Base-by-base conservation (phyloP, 2,113 vertebrate species). In the Stegastes partitus region DNA sequence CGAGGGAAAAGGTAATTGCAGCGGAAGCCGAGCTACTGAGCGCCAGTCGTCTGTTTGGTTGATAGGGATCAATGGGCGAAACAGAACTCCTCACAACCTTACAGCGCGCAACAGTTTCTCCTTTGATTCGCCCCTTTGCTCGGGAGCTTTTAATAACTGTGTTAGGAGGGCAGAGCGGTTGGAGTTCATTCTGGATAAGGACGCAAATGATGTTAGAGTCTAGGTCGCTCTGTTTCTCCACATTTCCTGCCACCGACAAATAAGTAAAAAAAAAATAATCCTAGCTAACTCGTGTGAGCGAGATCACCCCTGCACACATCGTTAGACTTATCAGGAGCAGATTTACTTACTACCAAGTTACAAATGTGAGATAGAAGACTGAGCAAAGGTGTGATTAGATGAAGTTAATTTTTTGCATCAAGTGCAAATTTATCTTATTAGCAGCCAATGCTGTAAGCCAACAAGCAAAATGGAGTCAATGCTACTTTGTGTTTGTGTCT, bases 1-100 rank as follows among this genome's bases (percentile, higher is more conserved):
- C 90, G 0, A 5, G 88, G 87, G 88, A 85, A 22, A 15, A 11
- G 80, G 63, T 89, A 91, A 93, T 93, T 90, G 42, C 85, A 77
- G 83, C 87, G 84, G 87, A 92, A 91, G 84, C 74, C 3, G 54
- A 88, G 84, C 86, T 86, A 78, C 89, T 80, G 77, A 89, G 87
- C 66, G 63, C 86, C 83, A 82, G 84, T 74, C 84, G 80, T 77
- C 78, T 67, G 67, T 79, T 80, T 77, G 70, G 56, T 70, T 79
- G 91, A 91, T 90, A 87, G 89, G 79, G 79, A 93, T 93, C 89
- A 85, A 79, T 21, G 63, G 77, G 53, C 68, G 55, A 55, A 85
- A 59, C n/a, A 62, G 37, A 83, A 59, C 58, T 67, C 70, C 31
- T 55, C 57, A 58, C 72, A 65, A 68, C 28, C n/a, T 67, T 8